Conservation (phyloP, 2,888 invertebrate species). For the Euzophera pinguis region DNA sequence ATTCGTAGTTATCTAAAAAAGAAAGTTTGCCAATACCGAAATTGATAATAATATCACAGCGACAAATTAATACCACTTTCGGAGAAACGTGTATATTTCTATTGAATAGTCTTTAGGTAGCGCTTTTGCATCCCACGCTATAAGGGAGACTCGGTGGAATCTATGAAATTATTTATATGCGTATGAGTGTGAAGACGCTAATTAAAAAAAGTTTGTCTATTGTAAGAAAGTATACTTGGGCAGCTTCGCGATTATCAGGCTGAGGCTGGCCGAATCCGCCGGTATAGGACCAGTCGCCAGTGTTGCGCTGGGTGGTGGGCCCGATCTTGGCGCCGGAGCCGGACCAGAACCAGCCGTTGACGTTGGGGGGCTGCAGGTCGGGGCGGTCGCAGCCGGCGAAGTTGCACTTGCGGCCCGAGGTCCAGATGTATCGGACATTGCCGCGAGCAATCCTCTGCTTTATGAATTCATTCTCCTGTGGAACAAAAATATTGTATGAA, state of each 20-base stretch:
- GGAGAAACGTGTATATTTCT: not conserved
- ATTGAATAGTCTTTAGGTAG: too few relatives aligned
- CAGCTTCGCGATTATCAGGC: slow-evolving; percentile 94
- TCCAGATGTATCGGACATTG: slow-evolving; percentile 92
- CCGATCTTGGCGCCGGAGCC: slow-evolving; percentile 95
- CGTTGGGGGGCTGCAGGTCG: slow-evolving; percentile 90
- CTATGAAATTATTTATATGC: too few relatives aligned
- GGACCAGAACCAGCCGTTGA: slow-evolving; percentile 96
- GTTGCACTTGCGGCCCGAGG: slow-evolving; percentile 94
- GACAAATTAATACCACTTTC: not conserved
- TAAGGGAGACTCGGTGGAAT: too few relatives aligned
- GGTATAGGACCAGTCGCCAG: slow-evolving; percentile 94
- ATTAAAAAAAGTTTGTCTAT: too few relatives aligned
- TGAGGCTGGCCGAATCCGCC: slow-evolving; percentile 93
- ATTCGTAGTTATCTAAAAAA: not conserved
- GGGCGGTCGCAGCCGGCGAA: slow-evolving; percentile 93
- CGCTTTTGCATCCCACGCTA: too few relatives aligned
- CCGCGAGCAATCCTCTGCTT: slow-evolving; percentile 92
- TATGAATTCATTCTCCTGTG: slow-evolving; percentile 90
- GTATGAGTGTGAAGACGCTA: too few relatives aligned
- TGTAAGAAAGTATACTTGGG: slow-evolving; percentile 82
- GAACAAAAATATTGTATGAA: slow-evolving; percentile 7
- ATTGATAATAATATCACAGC: too few relatives aligned
- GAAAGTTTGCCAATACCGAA: not conserved
- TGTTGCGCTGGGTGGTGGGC: slow-evolving; percentile 91